phyloP scores from a whole-genome alignment of 2,888 invertebrate species.

The Julus scandinavius region DNA sequence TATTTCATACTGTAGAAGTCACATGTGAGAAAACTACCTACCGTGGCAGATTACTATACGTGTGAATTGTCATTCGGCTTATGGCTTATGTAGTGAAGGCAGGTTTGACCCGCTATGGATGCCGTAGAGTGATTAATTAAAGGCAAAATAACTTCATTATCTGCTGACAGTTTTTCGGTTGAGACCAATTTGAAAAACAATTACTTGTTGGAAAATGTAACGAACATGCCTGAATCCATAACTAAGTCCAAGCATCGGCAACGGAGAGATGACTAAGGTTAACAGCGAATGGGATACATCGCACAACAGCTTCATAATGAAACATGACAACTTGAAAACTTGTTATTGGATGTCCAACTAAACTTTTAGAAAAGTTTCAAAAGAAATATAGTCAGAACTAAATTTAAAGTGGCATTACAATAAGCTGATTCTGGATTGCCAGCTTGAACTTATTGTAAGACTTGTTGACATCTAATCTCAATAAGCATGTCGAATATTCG shows the following conservation, averaged over 20 bases:
- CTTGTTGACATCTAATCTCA: no score
- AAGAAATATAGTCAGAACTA: no score
- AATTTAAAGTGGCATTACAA: no score
- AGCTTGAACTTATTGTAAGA: no score
- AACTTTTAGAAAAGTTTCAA: no score
- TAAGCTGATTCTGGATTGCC: no score
- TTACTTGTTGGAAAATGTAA: not conserved
- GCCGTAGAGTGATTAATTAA: conserved; percentile 18
- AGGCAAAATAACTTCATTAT: conserved; percentile 22
- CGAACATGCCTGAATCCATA: not conserved
- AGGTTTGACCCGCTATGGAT: conserved; percentile 12
- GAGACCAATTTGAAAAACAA: conserved; percentile 42
- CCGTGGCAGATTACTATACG: not conserved
- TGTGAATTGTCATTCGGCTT: not conserved
- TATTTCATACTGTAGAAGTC: not conserved
- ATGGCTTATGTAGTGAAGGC: not conserved
- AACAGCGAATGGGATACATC: no score
- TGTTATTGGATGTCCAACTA: no score
- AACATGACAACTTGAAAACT: no score
- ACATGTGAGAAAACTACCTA: conserved; percentile 7
- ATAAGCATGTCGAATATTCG: no score
- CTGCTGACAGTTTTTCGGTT: not conserved
- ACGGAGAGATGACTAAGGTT: no score
- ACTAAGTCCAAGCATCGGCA: not conserved
- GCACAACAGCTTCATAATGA: no score